Evolutionary conservation across 2,888 invertebrate species (phyloP).

Genomic region (Micropterix aruncella): DNA sequence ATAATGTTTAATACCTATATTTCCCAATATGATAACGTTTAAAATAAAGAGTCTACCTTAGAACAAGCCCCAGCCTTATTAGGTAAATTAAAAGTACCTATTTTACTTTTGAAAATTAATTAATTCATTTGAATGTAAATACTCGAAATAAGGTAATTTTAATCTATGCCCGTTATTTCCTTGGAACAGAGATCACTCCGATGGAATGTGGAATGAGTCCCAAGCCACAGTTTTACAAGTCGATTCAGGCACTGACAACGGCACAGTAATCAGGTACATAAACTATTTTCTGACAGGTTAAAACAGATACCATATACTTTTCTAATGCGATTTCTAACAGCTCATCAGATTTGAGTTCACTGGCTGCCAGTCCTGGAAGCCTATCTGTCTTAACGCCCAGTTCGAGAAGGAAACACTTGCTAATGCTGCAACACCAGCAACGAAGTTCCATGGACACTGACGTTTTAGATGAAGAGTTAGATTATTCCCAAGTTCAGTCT

Average conservation of each 20-base stretch:
- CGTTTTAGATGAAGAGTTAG: constrained; percentile 58
- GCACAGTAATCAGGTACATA: constrained; percentile 37
- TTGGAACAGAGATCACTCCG: constrained; percentile 77
- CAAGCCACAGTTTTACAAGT: constrained; percentile 71
- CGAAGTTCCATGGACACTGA: constrained; percentile 78
- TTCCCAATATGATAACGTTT: no score
- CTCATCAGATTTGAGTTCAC: constrained; percentile 35
- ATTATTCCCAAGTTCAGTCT: constrained; percentile 43
- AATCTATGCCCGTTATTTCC: no score
- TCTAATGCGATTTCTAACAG: no score
- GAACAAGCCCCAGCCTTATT: no score
- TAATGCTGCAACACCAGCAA: constrained; percentile 72
- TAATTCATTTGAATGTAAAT: no score
- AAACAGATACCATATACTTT: no score
- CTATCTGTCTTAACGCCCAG: constrained; percentile 60
- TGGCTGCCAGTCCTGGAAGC: constrained; percentile 39
- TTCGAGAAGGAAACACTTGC: constrained; percentile 59
- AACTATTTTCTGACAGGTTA: no score
- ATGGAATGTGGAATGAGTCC: constrained; percentile 82
- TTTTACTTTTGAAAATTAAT: no score
- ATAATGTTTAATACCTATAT: no score
- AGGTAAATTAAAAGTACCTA: no score
- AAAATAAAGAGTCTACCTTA: no score
- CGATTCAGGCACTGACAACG: constrained; percentile 53
- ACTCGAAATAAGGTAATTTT: no score